Evolutionary conservation across 2,797 vertebrate genomes (phyloP).

Genomic region (Margarornis squamiger): DNA sequence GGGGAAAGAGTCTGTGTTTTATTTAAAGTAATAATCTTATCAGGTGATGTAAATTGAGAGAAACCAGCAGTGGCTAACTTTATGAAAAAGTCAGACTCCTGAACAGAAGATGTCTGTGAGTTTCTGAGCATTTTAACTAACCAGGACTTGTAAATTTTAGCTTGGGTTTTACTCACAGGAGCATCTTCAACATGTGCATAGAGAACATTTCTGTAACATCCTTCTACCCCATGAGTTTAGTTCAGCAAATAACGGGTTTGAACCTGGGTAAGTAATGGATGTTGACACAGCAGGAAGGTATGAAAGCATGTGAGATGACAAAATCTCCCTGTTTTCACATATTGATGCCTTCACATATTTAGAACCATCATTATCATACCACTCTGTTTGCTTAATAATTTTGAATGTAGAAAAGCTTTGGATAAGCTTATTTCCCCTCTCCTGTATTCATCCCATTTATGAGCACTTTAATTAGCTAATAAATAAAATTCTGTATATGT

Average conservation of each 20-base stretch:
- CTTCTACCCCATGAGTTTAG: not conserved
- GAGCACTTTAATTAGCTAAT: not conserved
- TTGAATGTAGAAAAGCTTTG: not conserved
- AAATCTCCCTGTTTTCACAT: not conserved
- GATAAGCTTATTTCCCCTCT: not conserved
- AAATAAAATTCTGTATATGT: not conserved
- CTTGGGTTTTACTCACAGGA: not conserved
- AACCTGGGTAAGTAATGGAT: not conserved
- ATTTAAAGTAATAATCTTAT: not conserved
- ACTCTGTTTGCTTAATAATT: not conserved
- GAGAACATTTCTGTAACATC: not conserved
- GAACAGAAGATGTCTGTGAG: not conserved
- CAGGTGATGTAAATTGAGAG: not conserved
- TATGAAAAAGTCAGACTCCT: not conserved
- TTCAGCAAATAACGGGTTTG: not conserved
- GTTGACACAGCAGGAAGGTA: not conserved
- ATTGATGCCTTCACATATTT: not conserved
- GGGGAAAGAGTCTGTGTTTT: accelerated
- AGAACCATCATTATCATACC: not conserved
- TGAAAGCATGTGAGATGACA: not conserved
- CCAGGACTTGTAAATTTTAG: not conserved
- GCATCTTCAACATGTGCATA: not conserved
- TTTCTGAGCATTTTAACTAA: not conserved
- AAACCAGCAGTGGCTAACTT: not conserved
- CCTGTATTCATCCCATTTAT: not conserved